Percentiles rank a stretch among this genome's conserved stretches.
Conservation (phyloP, 2,113 vertebrate genomes). For the Tautogolabrus adspersus region DNA sequence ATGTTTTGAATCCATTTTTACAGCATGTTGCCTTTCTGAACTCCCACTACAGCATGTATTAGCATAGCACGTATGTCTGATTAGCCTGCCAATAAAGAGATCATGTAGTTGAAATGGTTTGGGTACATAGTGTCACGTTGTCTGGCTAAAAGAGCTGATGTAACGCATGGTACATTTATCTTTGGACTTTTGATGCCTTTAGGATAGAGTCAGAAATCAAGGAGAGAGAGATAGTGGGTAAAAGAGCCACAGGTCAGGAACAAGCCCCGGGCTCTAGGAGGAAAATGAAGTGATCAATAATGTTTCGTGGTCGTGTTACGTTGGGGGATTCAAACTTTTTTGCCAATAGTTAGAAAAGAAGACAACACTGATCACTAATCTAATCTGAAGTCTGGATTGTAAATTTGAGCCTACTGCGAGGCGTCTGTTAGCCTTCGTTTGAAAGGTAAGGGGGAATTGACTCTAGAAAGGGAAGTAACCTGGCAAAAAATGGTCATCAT, state of each 20-base stretch:
- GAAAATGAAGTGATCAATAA: background rate
- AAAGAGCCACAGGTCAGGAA: too few species aligned
- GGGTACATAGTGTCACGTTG: background rate
- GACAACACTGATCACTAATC: too few species aligned
- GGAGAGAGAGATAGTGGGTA: too few species aligned
- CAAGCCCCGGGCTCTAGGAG: background rate
- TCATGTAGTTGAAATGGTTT: slow-evolving; percentile 1
- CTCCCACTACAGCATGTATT: slow-evolving; percentile 11
- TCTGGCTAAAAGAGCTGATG: background rate
- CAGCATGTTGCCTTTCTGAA: slow-evolving; percentile 6
- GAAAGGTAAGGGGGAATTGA: too few species aligned
- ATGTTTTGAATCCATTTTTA: slow-evolving; percentile 44
- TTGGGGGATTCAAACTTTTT: background rate
- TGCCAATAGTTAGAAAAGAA: background rate
- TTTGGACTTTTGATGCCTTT: too few species aligned
- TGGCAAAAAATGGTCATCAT: too few species aligned
- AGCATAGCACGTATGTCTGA: slow-evolving; percentile 4
- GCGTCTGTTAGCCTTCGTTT: too few species aligned
- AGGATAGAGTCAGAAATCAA: too few species aligned
- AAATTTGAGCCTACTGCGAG: too few species aligned
- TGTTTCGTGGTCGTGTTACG: background rate
- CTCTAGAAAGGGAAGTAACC: too few species aligned
- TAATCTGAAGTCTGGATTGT: too few species aligned
- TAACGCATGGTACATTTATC: background rate
- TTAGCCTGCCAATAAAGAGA: slow-evolving; percentile 16